These are phyloP conservation scores for Psittacula derbiana DNA, from an alignment of 2,797 vertebrate species.

Conservation along the genomic window DNA sequence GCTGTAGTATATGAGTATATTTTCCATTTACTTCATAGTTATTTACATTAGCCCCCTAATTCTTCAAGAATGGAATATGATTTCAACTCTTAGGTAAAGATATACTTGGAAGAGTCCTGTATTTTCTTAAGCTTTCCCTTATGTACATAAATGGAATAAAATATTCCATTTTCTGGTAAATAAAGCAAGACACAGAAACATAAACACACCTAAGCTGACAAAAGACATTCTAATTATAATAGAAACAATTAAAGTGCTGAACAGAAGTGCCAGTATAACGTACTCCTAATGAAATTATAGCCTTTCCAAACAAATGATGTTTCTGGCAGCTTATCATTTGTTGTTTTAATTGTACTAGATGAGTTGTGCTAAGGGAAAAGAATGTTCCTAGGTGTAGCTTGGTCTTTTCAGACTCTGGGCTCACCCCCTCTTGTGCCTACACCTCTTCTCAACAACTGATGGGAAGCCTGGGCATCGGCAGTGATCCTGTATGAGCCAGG, in stretches of 20 bases:
- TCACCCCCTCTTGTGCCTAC: not conserved
- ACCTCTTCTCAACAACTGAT: no score
- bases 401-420: not conserved
- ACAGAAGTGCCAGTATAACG: not conserved
- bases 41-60: not conserved
- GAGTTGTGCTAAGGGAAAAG: not conserved
- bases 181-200: not conserved
- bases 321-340: not conserved
- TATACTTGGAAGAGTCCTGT: not conserved
- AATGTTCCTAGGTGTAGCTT: not conserved
- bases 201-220: not conserved
- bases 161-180: slow-evolving; percentile 3
- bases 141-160: slow-evolving; percentile 3
- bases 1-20: not conserved
- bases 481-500: not conserved
- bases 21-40: not conserved
- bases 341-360: not conserved
- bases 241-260: not conserved
- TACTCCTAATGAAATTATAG: not conserved
- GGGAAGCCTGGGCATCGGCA: not conserved
- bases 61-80: not conserved
- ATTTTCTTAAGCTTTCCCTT: slow-evolving; percentile 23
- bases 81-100: not conserved
- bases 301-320: not conserved
- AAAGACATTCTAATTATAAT: slow-evolving; percentile 2